Conservation (phyloP, 2,113 vertebrate genomes). For the Phaetusa simplex region DNA sequence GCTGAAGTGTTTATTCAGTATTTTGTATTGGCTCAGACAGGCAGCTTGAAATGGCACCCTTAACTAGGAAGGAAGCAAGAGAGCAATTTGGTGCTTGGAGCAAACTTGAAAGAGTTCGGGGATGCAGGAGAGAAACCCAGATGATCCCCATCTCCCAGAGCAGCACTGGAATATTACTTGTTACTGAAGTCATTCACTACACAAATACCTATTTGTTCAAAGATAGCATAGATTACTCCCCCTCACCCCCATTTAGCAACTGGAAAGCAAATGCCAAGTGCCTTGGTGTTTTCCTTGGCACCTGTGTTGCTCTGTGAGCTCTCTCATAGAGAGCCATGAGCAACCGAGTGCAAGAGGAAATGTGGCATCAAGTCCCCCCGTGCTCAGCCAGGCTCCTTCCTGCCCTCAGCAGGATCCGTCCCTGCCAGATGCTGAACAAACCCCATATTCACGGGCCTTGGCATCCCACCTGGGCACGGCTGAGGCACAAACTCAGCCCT, state of each 20-base stretch:
- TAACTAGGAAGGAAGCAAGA: not conserved
- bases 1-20: not conserved
- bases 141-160: not conserved
- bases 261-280: not conserved
- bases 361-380: not conserved
- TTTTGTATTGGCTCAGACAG: not conserved
- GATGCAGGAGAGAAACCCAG: not conserved
- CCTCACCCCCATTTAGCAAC: not conserved
- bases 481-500: not conserved
- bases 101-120: not conserved
- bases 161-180: not conserved
- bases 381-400: not conserved
- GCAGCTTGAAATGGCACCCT: not conserved
- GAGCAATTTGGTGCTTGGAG: not conserved
- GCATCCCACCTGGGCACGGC: not conserved
- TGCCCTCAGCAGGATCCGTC: not conserved
- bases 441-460: not conserved
- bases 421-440: not conserved
- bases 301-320: not conserved
- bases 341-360: not conserved
- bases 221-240: not conserved
- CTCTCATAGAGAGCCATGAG: not conserved
- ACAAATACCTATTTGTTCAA: not conserved
- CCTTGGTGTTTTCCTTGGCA: not conserved
- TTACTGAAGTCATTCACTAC: not conserved